Percentiles rank a stretch among this genome's conserved stretches.
These are phyloP conservation scores for Parnassius smintheus DNA, from an alignment of 2,888 invertebrate species.

Conservation along the genomic window DNA sequence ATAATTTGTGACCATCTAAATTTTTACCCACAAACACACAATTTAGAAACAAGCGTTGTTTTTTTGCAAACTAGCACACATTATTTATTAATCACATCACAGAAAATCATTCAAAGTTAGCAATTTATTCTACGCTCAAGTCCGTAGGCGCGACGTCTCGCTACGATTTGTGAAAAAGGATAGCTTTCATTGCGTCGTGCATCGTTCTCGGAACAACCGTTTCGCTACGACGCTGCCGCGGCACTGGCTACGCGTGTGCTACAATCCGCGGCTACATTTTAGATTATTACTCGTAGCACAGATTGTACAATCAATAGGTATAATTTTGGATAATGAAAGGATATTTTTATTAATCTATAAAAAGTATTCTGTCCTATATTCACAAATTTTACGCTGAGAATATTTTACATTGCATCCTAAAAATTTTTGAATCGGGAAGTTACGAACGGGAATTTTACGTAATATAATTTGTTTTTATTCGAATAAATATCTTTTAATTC, in stretches of 20 bases:
- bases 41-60: background rate
- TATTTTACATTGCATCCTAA: too few species aligned
- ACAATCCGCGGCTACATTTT: constrained; percentile 62
- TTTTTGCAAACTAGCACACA: background rate
- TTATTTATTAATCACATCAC: constrained; percentile 9
- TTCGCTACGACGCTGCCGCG: constrained; percentile 63
- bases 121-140: constrained; percentile 2
- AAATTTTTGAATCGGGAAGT: too few species aligned
- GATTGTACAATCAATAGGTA: constrained; percentile 73
- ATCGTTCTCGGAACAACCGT: constrained; percentile 46
- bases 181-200: constrained; percentile 16
- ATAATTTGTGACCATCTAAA: too few species aligned
- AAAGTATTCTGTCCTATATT: too few species aligned
- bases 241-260: constrained; percentile 71
- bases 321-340: constrained; percentile 41
- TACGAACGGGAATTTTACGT: too few species aligned
- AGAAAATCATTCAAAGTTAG: constrained; percentile 8
- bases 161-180: constrained; percentile 13
- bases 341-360: constrained; percentile 10
- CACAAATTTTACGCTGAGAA: too few species aligned
- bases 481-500: too few species aligned
- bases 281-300: constrained; percentile 69
- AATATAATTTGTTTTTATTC: too few species aligned
- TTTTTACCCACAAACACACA: background rate
- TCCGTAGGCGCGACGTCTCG: constrained; percentile 2